Conservation (phyloP, 2,888 invertebrate species). For the Caradrina kadenii region DNA sequence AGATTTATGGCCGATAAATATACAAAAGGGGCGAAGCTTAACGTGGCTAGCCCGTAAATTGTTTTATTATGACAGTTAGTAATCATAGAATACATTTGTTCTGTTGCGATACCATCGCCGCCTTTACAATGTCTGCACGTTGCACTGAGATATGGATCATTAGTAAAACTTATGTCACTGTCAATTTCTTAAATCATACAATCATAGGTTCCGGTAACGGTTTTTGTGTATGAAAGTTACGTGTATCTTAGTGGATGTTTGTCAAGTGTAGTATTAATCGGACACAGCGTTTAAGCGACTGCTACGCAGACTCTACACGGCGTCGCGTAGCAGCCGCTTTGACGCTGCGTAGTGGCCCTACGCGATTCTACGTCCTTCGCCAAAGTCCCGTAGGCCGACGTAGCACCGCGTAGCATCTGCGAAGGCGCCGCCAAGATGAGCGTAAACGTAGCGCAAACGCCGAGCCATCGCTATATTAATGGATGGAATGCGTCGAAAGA, state of each 20-base stretch:
- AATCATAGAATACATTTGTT: constrained; percentile 71
- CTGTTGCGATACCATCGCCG: constrained; percentile 78
- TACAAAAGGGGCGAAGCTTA: constrained; percentile 78
- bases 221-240: neutral
- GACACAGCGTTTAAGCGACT: neutral
- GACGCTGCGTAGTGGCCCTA: constrained; percentile 19
- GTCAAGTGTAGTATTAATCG: neutral
- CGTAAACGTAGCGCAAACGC: constrained; percentile 23
- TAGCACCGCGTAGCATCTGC: constrained; percentile 8
- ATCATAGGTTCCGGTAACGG: too few species aligned
- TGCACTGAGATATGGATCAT: constrained; percentile 49
- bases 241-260: neutral
- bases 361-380: neutral
- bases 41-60: constrained; percentile 79
- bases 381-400: constrained; percentile 4
- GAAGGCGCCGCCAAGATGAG: neutral
- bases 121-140: constrained; percentile 45
- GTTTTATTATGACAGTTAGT: constrained; percentile 79
- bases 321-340: neutral
- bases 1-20: constrained; percentile 79
- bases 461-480: constrained; percentile 7
- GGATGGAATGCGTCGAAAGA: neutral
- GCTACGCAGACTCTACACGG: neutral
- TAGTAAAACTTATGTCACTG: constrained; percentile 36
- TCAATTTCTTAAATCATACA: constrained; percentile 25